Percentiles rank a stretch among this genome's conserved stretches.
These are phyloP conservation scores for Amblyraja radiata DNA, from an alignment of 2,797 vertebrate genomes.

Conservation along the genomic window DNA sequence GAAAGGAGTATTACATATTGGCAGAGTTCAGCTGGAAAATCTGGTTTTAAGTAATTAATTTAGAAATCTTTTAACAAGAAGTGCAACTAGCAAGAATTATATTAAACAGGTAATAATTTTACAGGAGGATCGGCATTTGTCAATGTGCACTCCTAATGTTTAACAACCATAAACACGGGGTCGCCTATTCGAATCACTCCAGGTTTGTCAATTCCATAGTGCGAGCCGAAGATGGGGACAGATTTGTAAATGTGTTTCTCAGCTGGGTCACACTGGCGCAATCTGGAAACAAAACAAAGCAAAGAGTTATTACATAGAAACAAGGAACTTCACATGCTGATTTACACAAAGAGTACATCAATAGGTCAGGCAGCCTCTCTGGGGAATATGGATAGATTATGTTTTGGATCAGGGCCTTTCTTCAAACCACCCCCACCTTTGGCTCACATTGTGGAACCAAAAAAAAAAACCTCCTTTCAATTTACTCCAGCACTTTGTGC, in stretches of 20 bases:
- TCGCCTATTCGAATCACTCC: constrained; percentile 78
- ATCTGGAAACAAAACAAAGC: constrained; percentile 57
- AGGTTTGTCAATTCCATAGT: constrained; percentile 69
- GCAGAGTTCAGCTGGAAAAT: background rate
- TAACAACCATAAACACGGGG: constrained; percentile 66
- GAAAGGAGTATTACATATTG: background rate
- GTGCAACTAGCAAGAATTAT: background rate
- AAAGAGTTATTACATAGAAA: background rate
- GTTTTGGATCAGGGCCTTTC: no score
- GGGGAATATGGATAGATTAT: no score
- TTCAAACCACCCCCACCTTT: no score
- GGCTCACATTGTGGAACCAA: no score
- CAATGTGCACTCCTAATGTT: background rate
- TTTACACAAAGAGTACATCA: no score
- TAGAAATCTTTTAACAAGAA: background rate
- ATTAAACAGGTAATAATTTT: background rate
- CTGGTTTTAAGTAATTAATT: background rate
- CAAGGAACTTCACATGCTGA: no score
- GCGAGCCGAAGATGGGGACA: constrained; percentile 74
- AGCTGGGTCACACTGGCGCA: constrained; percentile 73
- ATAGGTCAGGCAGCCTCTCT: no score
- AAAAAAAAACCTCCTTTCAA: no score
- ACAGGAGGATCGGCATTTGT: background rate
- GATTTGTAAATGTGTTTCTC: constrained; percentile 68
- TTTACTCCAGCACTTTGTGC: no score